Evolutionary conservation across 2,113 vertebrate species (phyloP).

Genomic region (Emydura subglobosa): DNA sequence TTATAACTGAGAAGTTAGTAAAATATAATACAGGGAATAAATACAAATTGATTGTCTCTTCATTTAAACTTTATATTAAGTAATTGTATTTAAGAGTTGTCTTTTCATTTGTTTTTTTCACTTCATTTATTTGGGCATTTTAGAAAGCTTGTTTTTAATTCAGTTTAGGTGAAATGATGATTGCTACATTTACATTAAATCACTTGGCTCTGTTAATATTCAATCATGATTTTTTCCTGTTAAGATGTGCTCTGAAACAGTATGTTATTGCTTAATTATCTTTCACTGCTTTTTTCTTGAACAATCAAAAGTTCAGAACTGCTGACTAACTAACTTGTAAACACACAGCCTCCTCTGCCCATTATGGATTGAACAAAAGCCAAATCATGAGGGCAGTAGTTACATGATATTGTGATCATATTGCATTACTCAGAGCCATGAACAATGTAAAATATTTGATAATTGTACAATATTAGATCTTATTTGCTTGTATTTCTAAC

Average conservation of each 20-base stretch:
- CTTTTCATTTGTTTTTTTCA: slow-evolving; percentile 56
- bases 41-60: neutral
- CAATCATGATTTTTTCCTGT: slow-evolving; percentile 35
- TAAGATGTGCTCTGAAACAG: slow-evolving; percentile 29
- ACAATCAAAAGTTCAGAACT: slow-evolving; percentile 52
- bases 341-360: slow-evolving; percentile 1
- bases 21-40: slow-evolving; percentile 9
- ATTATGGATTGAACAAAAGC: neutral
- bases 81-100: slow-evolving; percentile 60
- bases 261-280: slow-evolving; percentile 61
- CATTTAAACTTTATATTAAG: slow-evolving; percentile 40
- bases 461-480: slow-evolving; percentile 4
- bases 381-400: neutral
- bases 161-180: slow-evolving; percentile 62
- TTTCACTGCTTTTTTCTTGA: neutral
- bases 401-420: neutral
- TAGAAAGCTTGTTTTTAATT: slow-evolving; percentile 54
- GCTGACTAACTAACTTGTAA: slow-evolving; percentile 42
- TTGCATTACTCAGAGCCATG: slow-evolving; percentile 11
- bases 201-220: slow-evolving; percentile 44
- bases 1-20: neutral
- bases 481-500: neutral
- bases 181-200: slow-evolving; percentile 52
- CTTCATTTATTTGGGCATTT: slow-evolving; percentile 53
- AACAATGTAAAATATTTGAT: neutral